Base-by-base conservation (phyloP, 1,140 invertebrate genomes). In the Camponotus vicinus region DNA sequence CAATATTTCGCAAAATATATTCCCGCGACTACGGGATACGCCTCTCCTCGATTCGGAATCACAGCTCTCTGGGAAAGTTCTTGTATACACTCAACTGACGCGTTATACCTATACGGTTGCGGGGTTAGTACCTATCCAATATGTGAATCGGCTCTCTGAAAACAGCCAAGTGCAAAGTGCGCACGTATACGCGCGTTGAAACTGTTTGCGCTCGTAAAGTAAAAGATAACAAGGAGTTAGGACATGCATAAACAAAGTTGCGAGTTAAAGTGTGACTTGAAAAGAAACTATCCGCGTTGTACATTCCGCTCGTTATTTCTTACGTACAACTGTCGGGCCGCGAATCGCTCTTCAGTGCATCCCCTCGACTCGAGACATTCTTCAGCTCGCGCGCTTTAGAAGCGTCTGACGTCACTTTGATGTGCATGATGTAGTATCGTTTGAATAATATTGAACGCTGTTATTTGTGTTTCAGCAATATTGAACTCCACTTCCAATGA, bases 381-480 rank as follows among this genome's bases (percentile, higher is more conserved):
- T 73, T 82, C 52, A 32, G 27, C 32, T 15, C 42, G 49, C 21
- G 18, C 66, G 55, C 21, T 73, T 70, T 45, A 37, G n/a, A 55
- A 27, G 27, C 13, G 13, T 34, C 42, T 71, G 42, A 55, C 78
- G 67, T 73, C 69, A 49, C 69, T 75, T 83, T 75, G 55, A 63
- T 27, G 34, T 3, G 55, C 49, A 42, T 21, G 3, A 13, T 15
- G 45, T 11, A 11, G 18, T 21, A 15, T 73, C 55, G 69, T 83
- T 83, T 73, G 69, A 83, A 75, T 73, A 49, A 63, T 52, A 83
- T 84, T 88, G 82, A 88, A 88, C 82, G 78, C 61, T 57, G 85
- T 88, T 85, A 89, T 83, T 87, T 92, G 76, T 45, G 87, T 94
- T 90, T 59, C 73, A 95, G 94, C 87, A 90, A 92, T 94, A 63